phyloP scores from a whole-genome alignment of 1,140 invertebrate genomes.

The Atta texana region DNA sequence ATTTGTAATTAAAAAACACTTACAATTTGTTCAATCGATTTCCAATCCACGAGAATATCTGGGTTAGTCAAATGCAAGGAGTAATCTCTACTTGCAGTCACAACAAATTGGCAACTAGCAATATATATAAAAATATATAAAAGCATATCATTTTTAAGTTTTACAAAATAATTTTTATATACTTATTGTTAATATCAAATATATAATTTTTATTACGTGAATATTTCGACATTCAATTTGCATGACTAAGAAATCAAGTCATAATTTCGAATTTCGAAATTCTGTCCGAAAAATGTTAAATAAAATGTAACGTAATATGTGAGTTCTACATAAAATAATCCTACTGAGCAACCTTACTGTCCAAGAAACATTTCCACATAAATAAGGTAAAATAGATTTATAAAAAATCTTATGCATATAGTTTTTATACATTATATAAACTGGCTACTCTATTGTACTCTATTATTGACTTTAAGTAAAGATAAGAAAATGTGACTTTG shows the following conservation, averaged over 20 bases:
- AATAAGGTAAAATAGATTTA: neutral
- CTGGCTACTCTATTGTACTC: neutral
- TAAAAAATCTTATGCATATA: neutral
- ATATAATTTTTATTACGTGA: neutral
- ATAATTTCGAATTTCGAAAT: neutral
- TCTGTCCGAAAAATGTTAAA: neutral
- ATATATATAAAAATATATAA: conserved; percentile 79
- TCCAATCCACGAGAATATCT: conserved; percentile 96
- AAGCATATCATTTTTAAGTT: conserved; percentile 8
- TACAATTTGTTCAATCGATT: conserved; percentile 96
- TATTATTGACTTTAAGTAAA: neutral
- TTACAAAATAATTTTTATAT: neutral
- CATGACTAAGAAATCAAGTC: neutral
- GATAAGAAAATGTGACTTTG: neutral
- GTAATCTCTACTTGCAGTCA: conserved; percentile 93
- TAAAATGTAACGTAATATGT: neutral
- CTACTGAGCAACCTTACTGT: neutral
- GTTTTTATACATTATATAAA: neutral
- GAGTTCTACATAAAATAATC: neutral
- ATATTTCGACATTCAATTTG: neutral
- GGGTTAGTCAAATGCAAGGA: conserved; percentile 92
- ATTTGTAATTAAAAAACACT: conserved; percentile 80
- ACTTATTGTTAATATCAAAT: neutral
- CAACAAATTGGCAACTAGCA: conserved; percentile 97
- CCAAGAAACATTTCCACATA: neutral